A percentile compares a stretch with the other conserved stretches of the same genome.
phyloP scores from a whole-genome alignment of 1,140 invertebrate genomes.

The Drosophila dunni region DNA sequence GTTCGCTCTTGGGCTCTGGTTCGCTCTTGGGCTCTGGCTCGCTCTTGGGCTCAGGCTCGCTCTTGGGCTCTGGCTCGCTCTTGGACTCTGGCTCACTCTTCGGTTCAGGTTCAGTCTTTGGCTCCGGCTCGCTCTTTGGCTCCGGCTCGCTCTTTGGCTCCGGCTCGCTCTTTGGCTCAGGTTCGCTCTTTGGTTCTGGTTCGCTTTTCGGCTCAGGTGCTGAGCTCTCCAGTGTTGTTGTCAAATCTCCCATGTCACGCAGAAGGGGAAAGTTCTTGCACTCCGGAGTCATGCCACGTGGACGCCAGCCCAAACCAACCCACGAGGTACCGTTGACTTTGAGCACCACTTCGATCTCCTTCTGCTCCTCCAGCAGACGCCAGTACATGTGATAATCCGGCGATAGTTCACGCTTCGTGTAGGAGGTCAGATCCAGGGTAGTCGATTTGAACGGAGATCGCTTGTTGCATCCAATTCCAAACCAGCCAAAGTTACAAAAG shows the following conservation, averaged over 20 bases:
- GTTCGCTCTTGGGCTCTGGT: conserved; percentile 64
- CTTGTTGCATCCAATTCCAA: conserved; percentile 91
- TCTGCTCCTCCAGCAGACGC: conserved; percentile 91
- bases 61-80: conserved; percentile 75
- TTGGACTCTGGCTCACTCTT: conserved; percentile 85
- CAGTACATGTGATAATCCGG: conserved; percentile 92
- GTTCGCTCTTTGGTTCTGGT: conserved; percentile 84
- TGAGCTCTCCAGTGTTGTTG: conserved; percentile 54
- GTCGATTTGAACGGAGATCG: conserved; percentile 88
- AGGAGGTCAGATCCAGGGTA: conserved; percentile 88
- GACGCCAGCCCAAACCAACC: conserved; percentile 94
- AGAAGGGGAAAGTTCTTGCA: conserved; percentile 92
- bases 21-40: conserved; percentile 81
- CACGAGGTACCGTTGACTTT: conserved; percentile 94
- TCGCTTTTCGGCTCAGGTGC: conserved; percentile 85
- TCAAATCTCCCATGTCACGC: conserved; percentile 85
- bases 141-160: conserved; percentile 85
- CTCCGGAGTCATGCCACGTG: conserved; percentile 88
- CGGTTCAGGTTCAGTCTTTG: conserved; percentile 64
- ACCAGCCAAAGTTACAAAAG: conserved; percentile 95
- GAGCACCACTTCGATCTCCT: conserved; percentile 93
- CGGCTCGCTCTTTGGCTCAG: conserved; percentile 85
- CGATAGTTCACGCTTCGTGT: conserved; percentile 90
- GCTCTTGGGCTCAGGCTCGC: conserved; percentile 84
- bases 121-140: conserved; percentile 61